A percentile compares a stretch with the other conserved stretches of the same genome.
Conservation (phyloP, 2,113 vertebrate genomes). For the Halichoeres trimaculatus region DNA sequence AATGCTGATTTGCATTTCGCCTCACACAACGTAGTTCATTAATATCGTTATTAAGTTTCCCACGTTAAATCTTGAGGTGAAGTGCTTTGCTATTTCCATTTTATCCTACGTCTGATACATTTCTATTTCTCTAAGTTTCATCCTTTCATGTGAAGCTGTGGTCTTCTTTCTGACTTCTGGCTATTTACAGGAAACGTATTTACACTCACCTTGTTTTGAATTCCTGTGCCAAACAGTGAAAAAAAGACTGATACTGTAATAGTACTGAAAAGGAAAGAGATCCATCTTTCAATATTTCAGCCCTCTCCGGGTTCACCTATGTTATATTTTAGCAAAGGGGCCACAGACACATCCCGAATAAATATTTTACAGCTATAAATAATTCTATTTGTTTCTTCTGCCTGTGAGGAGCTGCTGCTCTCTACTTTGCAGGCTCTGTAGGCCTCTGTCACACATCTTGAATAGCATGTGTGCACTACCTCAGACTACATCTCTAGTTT, state of each 20-base stretch:
- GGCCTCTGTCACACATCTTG: conserved; percentile 53
- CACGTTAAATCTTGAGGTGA: neutral
- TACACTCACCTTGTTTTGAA: conserved; percentile 10
- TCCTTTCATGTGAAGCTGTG: neutral
- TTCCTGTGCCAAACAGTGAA: conserved; percentile 15
- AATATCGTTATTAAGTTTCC: conserved; percentile 27
- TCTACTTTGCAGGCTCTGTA: conserved; percentile 66
- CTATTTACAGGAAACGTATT: neutral
- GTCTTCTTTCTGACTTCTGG: neutral
- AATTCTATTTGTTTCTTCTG: conserved; percentile 75
- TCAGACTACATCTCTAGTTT: conserved; percentile 52
- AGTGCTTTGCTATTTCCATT: conserved; percentile 11
- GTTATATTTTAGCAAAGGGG: conserved; percentile 63
- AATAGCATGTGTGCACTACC: conserved; percentile 41
- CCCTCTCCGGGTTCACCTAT: conserved; percentile 35
- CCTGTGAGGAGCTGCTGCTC: conserved; percentile 42
- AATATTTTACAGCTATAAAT: conserved; percentile 82
- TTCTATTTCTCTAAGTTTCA: neutral
- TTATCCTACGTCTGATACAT: neutral
- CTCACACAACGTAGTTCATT: conserved; percentile 23
- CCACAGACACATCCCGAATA: conserved; percentile 66
- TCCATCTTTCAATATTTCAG: conserved; percentile 46
- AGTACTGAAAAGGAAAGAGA: conserved; percentile 35
- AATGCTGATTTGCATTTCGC: conserved; percentile 39
- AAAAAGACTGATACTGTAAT: conserved; percentile 14